Base-by-base conservation (phyloP, 2,888 invertebrate species). In the Ormyrus rosae region DNA sequence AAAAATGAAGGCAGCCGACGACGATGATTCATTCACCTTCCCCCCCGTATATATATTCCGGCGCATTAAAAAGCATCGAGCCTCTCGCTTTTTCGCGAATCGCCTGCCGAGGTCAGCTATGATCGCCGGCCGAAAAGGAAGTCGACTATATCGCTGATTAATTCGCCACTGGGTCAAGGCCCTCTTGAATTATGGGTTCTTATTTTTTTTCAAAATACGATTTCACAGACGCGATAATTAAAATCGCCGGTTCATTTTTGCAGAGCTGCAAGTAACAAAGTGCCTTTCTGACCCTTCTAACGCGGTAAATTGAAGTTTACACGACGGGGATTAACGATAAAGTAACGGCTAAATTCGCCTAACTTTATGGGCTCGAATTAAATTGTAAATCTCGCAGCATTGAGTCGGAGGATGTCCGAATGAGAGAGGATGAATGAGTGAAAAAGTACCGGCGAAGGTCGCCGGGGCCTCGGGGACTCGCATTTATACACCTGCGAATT, bases 141-240 rank as follows among this genome's bases (percentile, higher is more conserved):
- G 73, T 46, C 19, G 61, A 6, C n/a, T 11, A 61, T 56, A 65
- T 73, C 64, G 34, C 19, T 19, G 50, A 55, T 50, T 13, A 4
- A 53, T 19, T 53, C 13, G 34, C 19, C 64, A 65, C 56, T 55
- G 19, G 73, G 55, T 64, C 64, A 73, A 73, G 55, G 64, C 19
- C 9, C 71, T 60, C 60, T 9, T 51, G 55, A 69, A 46, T 46
- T 56, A 56, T 67, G 46, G n/a, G 55, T 69, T 53, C 53, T 13
- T 70, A 6, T 45, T 64, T 6, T 64, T n/a, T 63, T 45, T 63
- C 4, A 0, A 34, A 34, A 34, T 34, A 34, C 34, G 34, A 34
- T 34, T 34, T 34, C 34, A 34, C 34, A 34, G 34, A 3, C 2
- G 34, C 34, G 34, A 34, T 34, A 34, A 34, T 34, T 34, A 34